Evolutionary conservation across 2,113 vertebrate species (phyloP).

Genomic region (Lasiurus cinereus): DNA sequence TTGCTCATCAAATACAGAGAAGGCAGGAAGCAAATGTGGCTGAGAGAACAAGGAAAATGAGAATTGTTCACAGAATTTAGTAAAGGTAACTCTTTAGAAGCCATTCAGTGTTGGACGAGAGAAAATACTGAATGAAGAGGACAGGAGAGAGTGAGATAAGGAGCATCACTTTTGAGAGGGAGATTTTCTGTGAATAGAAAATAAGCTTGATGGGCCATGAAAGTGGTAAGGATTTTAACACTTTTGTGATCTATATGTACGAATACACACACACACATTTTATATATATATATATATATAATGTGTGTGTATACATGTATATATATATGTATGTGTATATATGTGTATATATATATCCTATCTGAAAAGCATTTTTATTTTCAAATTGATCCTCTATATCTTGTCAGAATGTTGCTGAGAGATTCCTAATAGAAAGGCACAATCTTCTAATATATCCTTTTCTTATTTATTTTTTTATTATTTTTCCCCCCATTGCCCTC

Average conservation of each 20-base stretch:
- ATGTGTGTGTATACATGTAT: not conserved
- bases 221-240: not conserved
- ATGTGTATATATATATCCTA: not conserved
- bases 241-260: not conserved
- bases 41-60: not conserved
- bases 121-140: not conserved
- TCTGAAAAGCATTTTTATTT: constrained; percentile 11
- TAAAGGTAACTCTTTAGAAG: not conserved
- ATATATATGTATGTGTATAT: not conserved
- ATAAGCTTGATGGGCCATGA: not conserved
- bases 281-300: not conserved
- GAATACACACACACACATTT: not conserved
- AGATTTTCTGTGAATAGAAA: not conserved
- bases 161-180: not conserved
- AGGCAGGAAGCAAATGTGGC: not conserved
- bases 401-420: not conserved
- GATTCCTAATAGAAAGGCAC: not conserved
- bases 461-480: not conserved
- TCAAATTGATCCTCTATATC: not conserved
- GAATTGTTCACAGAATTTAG: not conserved
- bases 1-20: not conserved
- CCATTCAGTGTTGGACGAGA: not conserved
- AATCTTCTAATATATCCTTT: not conserved
- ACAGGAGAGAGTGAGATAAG: not conserved
- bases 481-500: no score